Conservation (phyloP, 2,888 invertebrate genomes). For the Neoaliturus tenellus region DNA sequence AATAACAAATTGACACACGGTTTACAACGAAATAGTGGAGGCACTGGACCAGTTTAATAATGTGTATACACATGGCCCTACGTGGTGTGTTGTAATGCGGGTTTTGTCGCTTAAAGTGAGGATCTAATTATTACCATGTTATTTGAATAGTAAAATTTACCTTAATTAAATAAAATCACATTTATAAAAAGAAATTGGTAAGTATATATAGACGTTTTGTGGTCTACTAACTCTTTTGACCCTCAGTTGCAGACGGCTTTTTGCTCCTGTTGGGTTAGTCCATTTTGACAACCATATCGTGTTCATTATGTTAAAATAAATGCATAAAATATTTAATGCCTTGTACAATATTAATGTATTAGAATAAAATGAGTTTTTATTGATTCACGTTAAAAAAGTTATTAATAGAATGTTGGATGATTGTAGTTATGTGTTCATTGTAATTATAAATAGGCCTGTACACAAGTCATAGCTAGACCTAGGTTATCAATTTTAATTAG, state of each 20-base stretch:
- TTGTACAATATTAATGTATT: too few species aligned
- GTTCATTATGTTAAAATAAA: too few species aligned
- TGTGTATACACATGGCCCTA: slow-evolving; percentile 44
- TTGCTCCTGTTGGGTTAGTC: neutral
- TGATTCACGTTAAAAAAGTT: too few species aligned
- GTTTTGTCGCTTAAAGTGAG: neutral
- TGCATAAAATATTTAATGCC: too few species aligned
- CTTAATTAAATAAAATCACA: neutral
- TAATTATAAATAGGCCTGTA: too few species aligned
- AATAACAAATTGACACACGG: slow-evolving; percentile 42
- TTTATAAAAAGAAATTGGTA: neutral
- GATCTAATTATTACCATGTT: neutral
- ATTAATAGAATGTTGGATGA: neutral
- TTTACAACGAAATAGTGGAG: neutral
- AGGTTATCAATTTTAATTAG: too few species aligned
- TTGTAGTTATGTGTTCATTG: too few species aligned
- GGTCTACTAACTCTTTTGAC: neutral
- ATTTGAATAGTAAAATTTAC: neutral
- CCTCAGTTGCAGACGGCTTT: slow-evolving; percentile 21
- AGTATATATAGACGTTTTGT: neutral
- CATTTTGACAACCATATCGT: neutral
- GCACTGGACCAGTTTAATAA: neutral
- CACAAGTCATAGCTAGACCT: too few species aligned
- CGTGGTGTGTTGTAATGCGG: neutral
- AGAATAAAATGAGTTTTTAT: too few species aligned